phyloP scores from a whole-genome alignment of 2,888 invertebrate species.

The Campoletis raptor region DNA sequence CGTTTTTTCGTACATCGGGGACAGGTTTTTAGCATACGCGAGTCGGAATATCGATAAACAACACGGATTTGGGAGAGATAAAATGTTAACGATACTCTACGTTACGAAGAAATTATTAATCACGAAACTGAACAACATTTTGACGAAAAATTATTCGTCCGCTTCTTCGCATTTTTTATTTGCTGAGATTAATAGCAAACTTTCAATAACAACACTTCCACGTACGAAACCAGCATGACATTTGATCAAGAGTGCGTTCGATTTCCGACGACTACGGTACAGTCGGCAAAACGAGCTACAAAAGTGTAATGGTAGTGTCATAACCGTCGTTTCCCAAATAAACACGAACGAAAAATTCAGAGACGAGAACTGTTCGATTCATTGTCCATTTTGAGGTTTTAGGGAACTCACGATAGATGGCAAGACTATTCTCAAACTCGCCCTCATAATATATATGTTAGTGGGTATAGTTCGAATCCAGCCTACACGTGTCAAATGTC shows the following conservation, averaged over 20 bases:
- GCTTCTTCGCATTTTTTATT: slow-evolving; percentile 6
- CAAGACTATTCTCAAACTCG: background rate
- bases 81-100: slow-evolving; percentile 49
- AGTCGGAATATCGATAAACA: slow-evolving; percentile 28
- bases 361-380: background rate
- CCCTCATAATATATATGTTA: background rate
- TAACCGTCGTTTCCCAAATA: slow-evolving; percentile 22
- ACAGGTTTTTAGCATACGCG: slow-evolving; percentile 13
- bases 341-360: background rate
- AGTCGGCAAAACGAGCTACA: slow-evolving; percentile 38
- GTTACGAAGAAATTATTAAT: slow-evolving; percentile 26
- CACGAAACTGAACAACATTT: slow-evolving; percentile 28
- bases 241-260: slow-evolving; percentile 50
- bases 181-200: slow-evolving; percentile 29
- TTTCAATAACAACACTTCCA: slow-evolving; percentile 51
- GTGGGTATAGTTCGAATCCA: too few species aligned
- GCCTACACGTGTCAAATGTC: too few species aligned
- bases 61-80: slow-evolving; percentile 10
- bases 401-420: background rate
- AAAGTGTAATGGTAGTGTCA: background rate
- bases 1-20: slow-evolving; percentile 12
- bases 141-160: slow-evolving; percentile 6
- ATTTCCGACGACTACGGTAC: slow-evolving; percentile 47
- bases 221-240: slow-evolving; percentile 60
- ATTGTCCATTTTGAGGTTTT: background rate